phyloP scores from a whole-genome alignment of 2,888 invertebrate species.

The Epinotia nisella region DNA sequence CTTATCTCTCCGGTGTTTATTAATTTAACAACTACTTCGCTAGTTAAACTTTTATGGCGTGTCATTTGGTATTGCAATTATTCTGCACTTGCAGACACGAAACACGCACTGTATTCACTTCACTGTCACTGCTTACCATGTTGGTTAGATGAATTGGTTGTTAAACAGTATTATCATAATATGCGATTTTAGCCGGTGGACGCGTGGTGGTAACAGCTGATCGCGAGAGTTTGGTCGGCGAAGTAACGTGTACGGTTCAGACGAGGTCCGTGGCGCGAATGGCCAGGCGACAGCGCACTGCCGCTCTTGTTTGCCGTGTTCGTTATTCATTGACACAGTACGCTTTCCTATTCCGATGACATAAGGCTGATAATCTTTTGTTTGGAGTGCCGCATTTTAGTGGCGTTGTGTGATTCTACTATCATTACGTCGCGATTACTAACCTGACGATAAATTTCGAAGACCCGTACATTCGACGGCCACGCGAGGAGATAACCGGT shows the following conservation, averaged over 20 bases:
- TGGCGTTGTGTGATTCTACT: slow-evolving; percentile 53
- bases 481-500: slow-evolving; percentile 72
- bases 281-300: slow-evolving; percentile 77
- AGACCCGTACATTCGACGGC: slow-evolving; percentile 72
- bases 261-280: slow-evolving; percentile 77
- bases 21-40: slow-evolving; percentile 22
- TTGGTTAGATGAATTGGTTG: slow-evolving; percentile 61
- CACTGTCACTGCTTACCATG: slow-evolving; percentile 80
- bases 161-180: slow-evolving; percentile 56
- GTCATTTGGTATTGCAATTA: slow-evolving; percentile 30
- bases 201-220: slow-evolving; percentile 57
- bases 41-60: slow-evolving; percentile 34
- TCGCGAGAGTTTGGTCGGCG: slow-evolving; percentile 56
- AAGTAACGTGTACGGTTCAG: slow-evolving; percentile 59
- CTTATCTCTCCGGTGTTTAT: slow-evolving; percentile 35
- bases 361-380: slow-evolving; percentile 41
- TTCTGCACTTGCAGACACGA: slow-evolving; percentile 61
- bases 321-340: slow-evolving; percentile 38
- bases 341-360: slow-evolving; percentile 38
- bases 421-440: slow-evolving; percentile 48
- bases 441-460: slow-evolving; percentile 70
- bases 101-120: slow-evolving; percentile 61
- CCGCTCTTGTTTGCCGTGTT: slow-evolving; percentile 45
- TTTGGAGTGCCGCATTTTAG: slow-evolving; percentile 23
- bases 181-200: slow-evolving; percentile 47